Conservation (phyloP, 2,113 vertebrate genomes). For the Henicopernis longicauda region DNA sequence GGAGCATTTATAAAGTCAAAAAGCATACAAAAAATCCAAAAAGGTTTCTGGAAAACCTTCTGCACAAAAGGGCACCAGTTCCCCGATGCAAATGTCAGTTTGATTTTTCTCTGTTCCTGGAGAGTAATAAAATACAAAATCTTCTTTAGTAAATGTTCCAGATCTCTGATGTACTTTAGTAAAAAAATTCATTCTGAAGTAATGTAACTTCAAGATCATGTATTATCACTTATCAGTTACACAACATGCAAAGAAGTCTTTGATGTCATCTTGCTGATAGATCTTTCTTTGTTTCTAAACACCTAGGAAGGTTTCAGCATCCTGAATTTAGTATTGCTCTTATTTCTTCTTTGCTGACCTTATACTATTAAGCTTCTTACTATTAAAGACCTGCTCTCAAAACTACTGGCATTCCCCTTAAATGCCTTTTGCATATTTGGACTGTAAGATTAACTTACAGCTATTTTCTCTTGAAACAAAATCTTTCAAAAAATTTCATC, state of each 20-base stretch:
- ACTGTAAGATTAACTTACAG: not conserved
- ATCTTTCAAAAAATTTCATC: not conserved
- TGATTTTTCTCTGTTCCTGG: not conserved
- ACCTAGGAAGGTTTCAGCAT: not conserved
- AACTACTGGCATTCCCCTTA: not conserved
- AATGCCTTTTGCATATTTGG: not conserved
- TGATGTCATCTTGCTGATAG: not conserved
- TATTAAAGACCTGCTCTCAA: not conserved
- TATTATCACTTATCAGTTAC: not conserved
- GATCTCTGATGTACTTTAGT: not conserved
- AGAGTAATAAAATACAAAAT: not conserved
- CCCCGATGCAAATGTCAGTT: not conserved
- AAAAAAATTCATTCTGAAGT: not conserved
- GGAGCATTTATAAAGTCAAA: not conserved
- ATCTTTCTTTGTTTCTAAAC: not conserved
- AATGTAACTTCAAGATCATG: not conserved
- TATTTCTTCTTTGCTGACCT: not conserved
- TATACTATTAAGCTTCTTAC: not conserved
- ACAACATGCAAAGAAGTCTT: not conserved
- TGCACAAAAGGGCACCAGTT: not conserved
- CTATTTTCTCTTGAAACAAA: not conserved
- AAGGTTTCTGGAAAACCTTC: not conserved
- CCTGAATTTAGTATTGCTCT: not conserved
- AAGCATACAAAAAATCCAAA: not conserved
- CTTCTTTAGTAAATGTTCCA: not conserved